Base-by-base conservation (phyloP, 2,888 invertebrate species). In the Brenthis daphne region DNA sequence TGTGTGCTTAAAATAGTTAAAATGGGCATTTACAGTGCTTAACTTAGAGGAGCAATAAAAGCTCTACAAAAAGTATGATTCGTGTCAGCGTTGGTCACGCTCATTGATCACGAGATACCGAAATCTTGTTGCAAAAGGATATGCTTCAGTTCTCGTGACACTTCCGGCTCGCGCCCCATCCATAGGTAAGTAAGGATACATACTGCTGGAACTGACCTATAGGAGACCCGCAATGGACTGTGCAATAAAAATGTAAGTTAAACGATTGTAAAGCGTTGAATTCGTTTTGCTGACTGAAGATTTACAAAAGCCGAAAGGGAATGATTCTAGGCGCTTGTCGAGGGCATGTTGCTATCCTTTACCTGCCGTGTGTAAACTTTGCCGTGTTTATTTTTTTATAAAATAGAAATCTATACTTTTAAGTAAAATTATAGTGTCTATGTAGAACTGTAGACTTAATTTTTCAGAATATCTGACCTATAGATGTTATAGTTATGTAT, bases 211-310 rank as follows among this genome's bases (percentile, higher is more conserved):
- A 5, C 8, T 48, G 29, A 16, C 4, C 29, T 33, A 12, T 6
- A 1, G 20, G 1, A 11, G 2, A 53, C 12, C 37, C 13, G 64
- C 56, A 55, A 65, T 65, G 65, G 14, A 69, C 16, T 20, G 5
- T n/a, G 50, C 2, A 33, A n/a, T 47, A 13, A 37, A 3, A 29
- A 12, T 37, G 6, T 6, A 29, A 3, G 13, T 24, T 20, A 20
- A 33, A 14, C n/a, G 11, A 11, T 33, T 8, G 8, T 11, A 20
- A 11, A 50, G 29, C 16, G 57, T 20, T 24, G n/a, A 56, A 53
- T 48, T 24, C 60, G 58, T 56, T 67, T 53, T 67, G 75, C 73
- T 75, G 75, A 75, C 70, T 69, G 69, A 73, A 74, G 70, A 70
- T 72, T 67, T 70, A 73, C 75, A 74, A 70, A 71, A 64, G 67